Base-by-base conservation (phyloP, 2,888 invertebrate species). In the Pyrocoelia pectoralis region DNA sequence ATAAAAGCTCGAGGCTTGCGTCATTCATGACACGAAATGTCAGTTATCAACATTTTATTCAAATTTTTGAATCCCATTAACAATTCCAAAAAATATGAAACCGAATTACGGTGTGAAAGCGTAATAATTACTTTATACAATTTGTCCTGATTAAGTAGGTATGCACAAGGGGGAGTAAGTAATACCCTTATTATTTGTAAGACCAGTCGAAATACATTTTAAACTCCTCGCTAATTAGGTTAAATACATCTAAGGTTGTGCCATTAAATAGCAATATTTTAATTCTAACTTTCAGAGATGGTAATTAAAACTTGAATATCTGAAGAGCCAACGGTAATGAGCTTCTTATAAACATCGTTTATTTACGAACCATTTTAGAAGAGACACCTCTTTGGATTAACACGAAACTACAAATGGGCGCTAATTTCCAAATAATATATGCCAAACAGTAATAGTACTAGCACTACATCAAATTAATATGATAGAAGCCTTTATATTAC, bases 211-310 rank as follows among this genome's bases (percentile, higher is more conserved):
- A 60, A 60, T 60, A 60, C 54, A 54, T 60, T 54, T 56, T 51
- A 43, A 56, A 51, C 51, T 61, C 56, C 17, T 28, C 55, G 13
- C 56, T 61, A 61, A 56, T 61, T 61, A 61, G 56, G 43, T 56
- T 61, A 61, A 61, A 61, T 62, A 57, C 57, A 56, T 53, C 56
- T 62, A 53, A 57, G 53, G 62, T 62, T 57, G 56, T 57, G 52
- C 43, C 57, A 48, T 57, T 57, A 62, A 62, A 57, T 56, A 57
- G 62, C 62, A 62, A 62, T 62, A 56, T 62, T 57, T 62, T 62
- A 57, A 57, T 62, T 53, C 62, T 53, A 57, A 62, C 62, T 62
- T 62, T 57, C 56, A 52, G 53, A 52, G 48, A 57, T 48, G 52
- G 56, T 57, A 62, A 62, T 62, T 62, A 62, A 62, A 62, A 57